Percentiles rank a stretch among this genome's conserved stretches.
These are phyloP conservation scores for Drosophila hydei DNA, from an alignment of 1,140 invertebrate genomes.

Conservation along the genomic window DNA sequence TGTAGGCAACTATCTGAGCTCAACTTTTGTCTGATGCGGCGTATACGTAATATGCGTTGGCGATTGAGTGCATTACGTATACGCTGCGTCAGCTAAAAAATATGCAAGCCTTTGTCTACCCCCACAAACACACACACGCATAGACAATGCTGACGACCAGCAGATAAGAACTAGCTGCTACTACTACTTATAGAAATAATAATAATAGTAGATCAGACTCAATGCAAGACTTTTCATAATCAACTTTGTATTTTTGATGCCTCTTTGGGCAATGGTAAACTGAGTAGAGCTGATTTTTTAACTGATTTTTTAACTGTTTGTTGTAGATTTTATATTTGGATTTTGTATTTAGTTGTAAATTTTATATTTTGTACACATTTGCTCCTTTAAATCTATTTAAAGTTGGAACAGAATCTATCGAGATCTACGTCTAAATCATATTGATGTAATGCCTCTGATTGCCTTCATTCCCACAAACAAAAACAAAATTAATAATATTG, in stretches of 20 bases:
- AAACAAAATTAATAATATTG: too few relatives aligned
- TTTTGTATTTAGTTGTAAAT: too few relatives aligned
- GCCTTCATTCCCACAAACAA: too few relatives aligned
- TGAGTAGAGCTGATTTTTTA: background rate
- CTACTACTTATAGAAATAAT: background rate
- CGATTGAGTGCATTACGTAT: too few relatives aligned
- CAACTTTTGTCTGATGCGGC: slow-evolving; percentile 24
- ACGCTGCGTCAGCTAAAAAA: slow-evolving; percentile 46
- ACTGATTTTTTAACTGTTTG: too few relatives aligned
- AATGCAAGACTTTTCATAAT: slow-evolving; percentile 39
- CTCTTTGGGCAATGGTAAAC: background rate
- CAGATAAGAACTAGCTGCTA: slow-evolving; percentile 45
- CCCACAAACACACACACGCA: background rate
- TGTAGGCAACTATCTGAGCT: slow-evolving; percentile 43
- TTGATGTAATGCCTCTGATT: too few relatives aligned
- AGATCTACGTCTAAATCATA: too few relatives aligned
- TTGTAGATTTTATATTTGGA: too few relatives aligned
- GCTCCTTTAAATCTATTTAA: too few relatives aligned
- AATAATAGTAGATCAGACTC: background rate
- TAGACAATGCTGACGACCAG: slow-evolving; percentile 54
- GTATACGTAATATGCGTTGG: slow-evolving; percentile 72
- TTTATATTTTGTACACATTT: too few relatives aligned
- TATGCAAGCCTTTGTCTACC: background rate
- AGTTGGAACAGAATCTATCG: too few relatives aligned
- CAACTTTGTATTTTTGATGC: slow-evolving; percentile 15